Evolutionary conservation across 2,888 invertebrate genomes (phyloP).

Genomic region (Aporophyla nigra): DNA sequence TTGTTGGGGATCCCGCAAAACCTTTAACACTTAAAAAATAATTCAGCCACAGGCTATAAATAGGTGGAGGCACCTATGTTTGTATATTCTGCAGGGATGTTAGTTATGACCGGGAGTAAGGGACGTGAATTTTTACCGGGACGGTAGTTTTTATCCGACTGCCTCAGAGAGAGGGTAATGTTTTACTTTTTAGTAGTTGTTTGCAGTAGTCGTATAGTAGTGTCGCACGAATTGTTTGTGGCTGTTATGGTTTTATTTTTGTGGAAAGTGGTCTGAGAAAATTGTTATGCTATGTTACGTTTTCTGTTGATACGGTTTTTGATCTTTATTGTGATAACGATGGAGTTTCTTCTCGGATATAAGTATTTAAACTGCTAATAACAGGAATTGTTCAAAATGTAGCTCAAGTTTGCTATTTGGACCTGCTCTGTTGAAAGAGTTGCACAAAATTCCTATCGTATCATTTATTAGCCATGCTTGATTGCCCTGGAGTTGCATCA

Average conservation of each 20-base stretch:
- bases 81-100: constrained; percentile 42
- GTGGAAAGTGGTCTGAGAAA: neutral
- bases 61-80: constrained; percentile 48
- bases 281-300: neutral
- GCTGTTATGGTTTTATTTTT: constrained; percentile 11
- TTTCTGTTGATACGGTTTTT: constrained; percentile 2
- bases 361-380: neutral
- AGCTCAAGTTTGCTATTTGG: neutral
- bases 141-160: constrained; percentile 10
- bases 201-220: constrained; percentile 13
- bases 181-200: constrained; percentile 28
- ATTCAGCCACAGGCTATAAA: constrained; percentile 69
- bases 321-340: neutral
- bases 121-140: constrained; percentile 34
- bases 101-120: constrained; percentile 44
- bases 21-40: constrained; percentile 85
- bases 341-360: neutral
- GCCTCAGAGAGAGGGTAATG: neutral
- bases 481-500: too few relatives aligned
- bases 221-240: constrained; percentile 10
- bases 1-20: constrained; percentile 72
- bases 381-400: neutral
- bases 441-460: neutral
- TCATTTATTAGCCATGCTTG: constrained; percentile 4
- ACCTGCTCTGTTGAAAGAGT: neutral